These are phyloP conservation scores for Spheniscus mendiculus DNA, from an alignment of 2,113 vertebrate species.

Conservation along the genomic window DNA sequence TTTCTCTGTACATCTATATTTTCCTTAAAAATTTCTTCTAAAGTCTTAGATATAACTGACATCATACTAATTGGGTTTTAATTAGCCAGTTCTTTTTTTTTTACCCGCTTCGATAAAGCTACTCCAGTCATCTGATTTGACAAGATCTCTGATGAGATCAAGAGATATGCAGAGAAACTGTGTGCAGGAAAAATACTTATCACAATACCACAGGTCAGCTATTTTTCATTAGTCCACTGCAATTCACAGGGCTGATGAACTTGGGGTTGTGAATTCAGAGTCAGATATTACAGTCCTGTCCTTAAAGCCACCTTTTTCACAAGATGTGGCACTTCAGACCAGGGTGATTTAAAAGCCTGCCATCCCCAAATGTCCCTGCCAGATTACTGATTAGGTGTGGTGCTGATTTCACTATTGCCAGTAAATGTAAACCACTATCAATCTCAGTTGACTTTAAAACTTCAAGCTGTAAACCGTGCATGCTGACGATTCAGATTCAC, in stretches of 20 bases:
- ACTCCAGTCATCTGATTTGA: background rate
- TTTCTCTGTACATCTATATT: background rate
- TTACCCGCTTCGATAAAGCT: background rate
- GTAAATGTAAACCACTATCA: background rate
- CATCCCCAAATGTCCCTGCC: background rate
- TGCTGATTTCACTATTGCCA: background rate
- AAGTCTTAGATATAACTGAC: background rate
- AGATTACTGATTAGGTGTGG: background rate
- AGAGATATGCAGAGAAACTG: background rate
- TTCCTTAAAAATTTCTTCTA: background rate
- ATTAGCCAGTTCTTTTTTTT: background rate
- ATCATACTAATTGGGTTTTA: background rate
- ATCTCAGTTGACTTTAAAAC: slow-evolving; percentile 1
- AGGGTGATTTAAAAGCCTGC: background rate
- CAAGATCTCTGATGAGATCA: background rate
- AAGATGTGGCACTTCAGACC: background rate
- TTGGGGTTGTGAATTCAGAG: background rate
- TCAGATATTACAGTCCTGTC: background rate
- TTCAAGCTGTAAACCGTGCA: background rate
- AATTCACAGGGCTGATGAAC: background rate
- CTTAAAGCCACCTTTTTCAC: background rate
- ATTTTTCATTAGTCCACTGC: background rate
- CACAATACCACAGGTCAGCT: background rate
- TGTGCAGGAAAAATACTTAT: background rate
- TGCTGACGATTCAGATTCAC: background rate